These are phyloP conservation scores for Sphaeramia orbicularis DNA, from an alignment of 2,797 vertebrate genomes.

Conservation along the genomic window DNA sequence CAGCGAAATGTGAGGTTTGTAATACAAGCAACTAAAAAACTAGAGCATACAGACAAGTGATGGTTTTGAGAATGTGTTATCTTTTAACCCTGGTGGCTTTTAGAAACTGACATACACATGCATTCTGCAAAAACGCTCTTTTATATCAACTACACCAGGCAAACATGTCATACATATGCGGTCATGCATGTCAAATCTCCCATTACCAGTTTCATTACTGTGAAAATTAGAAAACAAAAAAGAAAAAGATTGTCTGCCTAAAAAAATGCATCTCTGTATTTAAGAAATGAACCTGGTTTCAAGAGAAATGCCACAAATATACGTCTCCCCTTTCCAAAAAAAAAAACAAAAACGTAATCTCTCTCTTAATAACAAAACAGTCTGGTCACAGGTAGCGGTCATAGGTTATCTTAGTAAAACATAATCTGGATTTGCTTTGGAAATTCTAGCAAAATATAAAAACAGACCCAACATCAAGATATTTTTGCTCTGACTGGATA, in stretches of 20 bases:
- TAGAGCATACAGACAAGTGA: slow-evolving; percentile 45
- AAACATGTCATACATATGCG: slow-evolving; percentile 38
- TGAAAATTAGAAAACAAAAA: slow-evolving; percentile 42
- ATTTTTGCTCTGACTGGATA: slow-evolving; percentile 28
- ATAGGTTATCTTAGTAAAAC: slow-evolving; percentile 34
- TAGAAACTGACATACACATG: slow-evolving; percentile 35
- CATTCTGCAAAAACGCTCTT: slow-evolving; percentile 26
- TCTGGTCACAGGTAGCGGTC: slow-evolving; percentile 44
- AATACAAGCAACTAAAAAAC: slow-evolving; percentile 51
- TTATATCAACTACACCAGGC: slow-evolving; percentile 32
- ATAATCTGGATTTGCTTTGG: slow-evolving; percentile 69
- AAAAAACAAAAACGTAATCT: background rate
- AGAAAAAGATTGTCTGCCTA: slow-evolving; percentile 62
- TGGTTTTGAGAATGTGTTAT: slow-evolving; percentile 24
- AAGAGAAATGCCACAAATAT: slow-evolving; percentile 43
- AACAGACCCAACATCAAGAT: slow-evolving; percentile 6
- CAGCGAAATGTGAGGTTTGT: slow-evolving; percentile 53
- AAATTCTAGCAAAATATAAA: slow-evolving; percentile 65
- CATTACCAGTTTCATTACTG: slow-evolving; percentile 42
- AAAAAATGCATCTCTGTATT: slow-evolving; percentile 5
- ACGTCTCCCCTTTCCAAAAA: slow-evolving; percentile 31
- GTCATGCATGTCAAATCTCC: slow-evolving; percentile 54
- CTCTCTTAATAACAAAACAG: slow-evolving; percentile 27
- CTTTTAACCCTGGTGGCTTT: slow-evolving; percentile 29
- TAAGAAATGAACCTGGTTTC: slow-evolving; percentile 23